Percentiles rank a stretch among this genome's conserved stretches.
Evolutionary conservation across 2,797 vertebrate species (phyloP).

Genomic region (Pteronotus mesoamericanus): DNA sequence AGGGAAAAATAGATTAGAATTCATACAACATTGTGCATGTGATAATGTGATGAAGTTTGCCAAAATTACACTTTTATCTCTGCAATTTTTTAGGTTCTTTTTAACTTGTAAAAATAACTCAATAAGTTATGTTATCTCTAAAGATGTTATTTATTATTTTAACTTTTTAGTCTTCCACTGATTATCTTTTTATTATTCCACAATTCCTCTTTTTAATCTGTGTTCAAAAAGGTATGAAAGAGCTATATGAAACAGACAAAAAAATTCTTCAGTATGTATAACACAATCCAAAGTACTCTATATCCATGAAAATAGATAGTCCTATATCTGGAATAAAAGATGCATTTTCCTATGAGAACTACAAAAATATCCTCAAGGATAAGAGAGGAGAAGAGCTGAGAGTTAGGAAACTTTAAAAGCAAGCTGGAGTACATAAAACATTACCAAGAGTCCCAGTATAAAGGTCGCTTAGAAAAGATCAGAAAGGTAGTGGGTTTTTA

Average conservation of each 20-base stretch:
- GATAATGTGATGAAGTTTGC: slow-evolving; percentile 12
- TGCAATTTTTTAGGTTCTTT: neutral
- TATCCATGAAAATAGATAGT: neutral
- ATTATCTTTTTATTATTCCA: neutral
- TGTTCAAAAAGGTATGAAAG: neutral
- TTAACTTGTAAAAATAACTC: slow-evolving; percentile 13
- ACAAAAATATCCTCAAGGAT: neutral
- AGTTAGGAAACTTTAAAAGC: neutral
- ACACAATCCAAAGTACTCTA: neutral
- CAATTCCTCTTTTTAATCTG: neutral
- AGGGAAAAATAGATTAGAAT: slow-evolving; percentile 22
- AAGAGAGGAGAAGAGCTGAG: no score
- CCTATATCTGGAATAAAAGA: neutral
- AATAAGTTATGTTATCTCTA: neutral
- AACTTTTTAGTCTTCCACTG: neutral
- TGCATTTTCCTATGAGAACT: neutral
- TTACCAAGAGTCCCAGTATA: neutral
- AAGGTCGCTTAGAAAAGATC: neutral
- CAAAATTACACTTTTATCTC: neutral
- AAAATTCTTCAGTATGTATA: neutral
- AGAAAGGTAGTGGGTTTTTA: neutral
- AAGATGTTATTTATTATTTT: neutral
- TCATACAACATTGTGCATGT: neutral
- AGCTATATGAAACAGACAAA: neutral
- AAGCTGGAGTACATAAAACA: neutral